A percentile compares a stretch with the other conserved stretches of the same genome.
Evolutionary conservation across 2,113 vertebrate species (phyloP).

Genomic region (Cyanistes caeruleus): DNA sequence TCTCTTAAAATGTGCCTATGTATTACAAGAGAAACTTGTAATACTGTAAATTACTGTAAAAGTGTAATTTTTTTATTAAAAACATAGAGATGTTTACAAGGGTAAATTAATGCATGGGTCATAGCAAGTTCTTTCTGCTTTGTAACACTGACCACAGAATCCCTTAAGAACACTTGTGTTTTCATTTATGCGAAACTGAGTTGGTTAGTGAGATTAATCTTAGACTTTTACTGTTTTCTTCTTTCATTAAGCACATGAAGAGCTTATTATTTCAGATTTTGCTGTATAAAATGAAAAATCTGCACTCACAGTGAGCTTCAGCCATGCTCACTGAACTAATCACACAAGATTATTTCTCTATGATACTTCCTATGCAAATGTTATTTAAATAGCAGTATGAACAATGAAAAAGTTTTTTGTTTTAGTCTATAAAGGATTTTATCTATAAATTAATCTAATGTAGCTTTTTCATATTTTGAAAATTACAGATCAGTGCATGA

Average conservation of each 20-base stretch:
- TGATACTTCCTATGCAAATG: neutral
- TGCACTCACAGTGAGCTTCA: neutral
- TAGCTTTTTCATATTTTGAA: neutral
- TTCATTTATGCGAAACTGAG: neutral
- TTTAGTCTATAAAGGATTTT: neutral
- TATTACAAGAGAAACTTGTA: neutral
- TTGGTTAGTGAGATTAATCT: neutral
- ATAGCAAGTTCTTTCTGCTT: neutral
- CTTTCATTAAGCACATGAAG: neutral
- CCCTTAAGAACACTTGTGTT: neutral
- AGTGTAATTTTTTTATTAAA: neutral
- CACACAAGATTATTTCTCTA: neutral
- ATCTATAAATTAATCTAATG: neutral
- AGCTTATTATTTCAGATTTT: neutral
- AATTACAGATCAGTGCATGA: neutral
- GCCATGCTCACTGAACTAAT: neutral
- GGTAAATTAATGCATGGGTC: neutral
- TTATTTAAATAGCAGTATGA: neutral
- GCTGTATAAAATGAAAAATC: neutral
- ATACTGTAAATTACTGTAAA: too few species aligned
- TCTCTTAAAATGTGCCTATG: slow-evolving; percentile 1
- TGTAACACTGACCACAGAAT: neutral
- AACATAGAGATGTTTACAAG: neutral
- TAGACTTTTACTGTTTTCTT: neutral
- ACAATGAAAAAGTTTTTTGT: neutral